These are phyloP conservation scores for Gryon sp. DNA, from an alignment of 1,140 invertebrate genomes.

Conservation along the genomic window DNA sequence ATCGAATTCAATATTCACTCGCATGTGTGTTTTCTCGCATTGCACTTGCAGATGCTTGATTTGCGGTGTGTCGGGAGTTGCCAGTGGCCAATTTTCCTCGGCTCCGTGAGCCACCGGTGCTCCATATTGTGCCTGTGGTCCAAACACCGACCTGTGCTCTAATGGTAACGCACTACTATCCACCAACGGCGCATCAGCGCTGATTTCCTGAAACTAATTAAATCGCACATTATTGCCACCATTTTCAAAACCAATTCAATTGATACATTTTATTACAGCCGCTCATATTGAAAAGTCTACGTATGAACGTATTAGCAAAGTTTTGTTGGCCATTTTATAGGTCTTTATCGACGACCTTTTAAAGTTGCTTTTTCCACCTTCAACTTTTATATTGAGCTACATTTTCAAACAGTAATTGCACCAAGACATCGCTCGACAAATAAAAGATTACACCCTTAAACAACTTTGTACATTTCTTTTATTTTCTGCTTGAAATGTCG, in stretches of 20 bases:
- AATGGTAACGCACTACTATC: constrained; percentile 89
- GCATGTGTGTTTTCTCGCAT: constrained; percentile 97
- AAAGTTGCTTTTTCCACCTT: background rate
- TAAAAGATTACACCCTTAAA: constrained; percentile 14
- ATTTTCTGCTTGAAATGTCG: background rate
- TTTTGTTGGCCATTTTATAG: constrained; percentile 19
- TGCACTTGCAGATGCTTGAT: constrained; percentile 96
- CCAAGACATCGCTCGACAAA: constrained; percentile 24
- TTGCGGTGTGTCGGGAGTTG: constrained; percentile 91
- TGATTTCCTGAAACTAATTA: constrained; percentile 83
- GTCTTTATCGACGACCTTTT: background rate
- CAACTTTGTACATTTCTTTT: constrained; percentile 17
- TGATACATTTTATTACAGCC: constrained; percentile 43
- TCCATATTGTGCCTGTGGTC: constrained; percentile 84
- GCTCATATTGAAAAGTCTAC: constrained; percentile 14
- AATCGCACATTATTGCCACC: constrained; percentile 2
- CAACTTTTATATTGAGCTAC: constrained; percentile 41
- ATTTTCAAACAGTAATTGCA: constrained; percentile 31
- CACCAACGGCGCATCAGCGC: constrained; percentile 85
- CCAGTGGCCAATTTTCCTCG: constrained; percentile 91
- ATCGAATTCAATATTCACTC: constrained; percentile 96
- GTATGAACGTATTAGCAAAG: constrained; percentile 1
- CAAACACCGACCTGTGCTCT: constrained; percentile 88
- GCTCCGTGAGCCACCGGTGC: constrained; percentile 79
- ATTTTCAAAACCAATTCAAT: background rate